phyloP scores from a whole-genome alignment of 2,113 vertebrate genomes.

The Corythaixoides concolor region DNA sequence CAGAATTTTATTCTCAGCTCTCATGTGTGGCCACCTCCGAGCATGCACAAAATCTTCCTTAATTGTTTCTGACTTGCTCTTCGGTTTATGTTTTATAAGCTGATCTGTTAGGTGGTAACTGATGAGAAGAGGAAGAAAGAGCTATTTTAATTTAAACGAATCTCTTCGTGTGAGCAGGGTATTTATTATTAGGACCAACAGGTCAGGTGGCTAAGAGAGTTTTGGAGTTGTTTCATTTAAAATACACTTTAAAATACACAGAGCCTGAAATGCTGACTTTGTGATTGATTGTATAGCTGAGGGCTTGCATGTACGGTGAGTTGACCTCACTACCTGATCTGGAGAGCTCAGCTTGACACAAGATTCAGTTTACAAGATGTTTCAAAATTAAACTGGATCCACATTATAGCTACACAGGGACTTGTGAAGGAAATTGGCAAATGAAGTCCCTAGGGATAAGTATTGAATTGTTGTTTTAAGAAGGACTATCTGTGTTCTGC shows the following conservation, averaged over 20 bases:
- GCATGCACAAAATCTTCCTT: background rate
- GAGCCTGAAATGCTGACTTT: background rate
- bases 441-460: background rate
- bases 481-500: background rate
- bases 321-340: background rate
- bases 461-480: slow-evolving; percentile 38
- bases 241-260: background rate
- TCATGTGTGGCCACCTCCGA: background rate
- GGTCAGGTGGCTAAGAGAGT: background rate
- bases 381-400: background rate
- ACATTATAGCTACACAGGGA: background rate
- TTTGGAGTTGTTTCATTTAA: slow-evolving; percentile 1
- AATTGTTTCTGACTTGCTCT: background rate
- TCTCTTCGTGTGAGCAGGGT: background rate
- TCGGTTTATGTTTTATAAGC: background rate
- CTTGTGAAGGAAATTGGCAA: background rate
- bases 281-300: background rate
- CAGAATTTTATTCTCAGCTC: background rate
- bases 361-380: background rate
- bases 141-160: background rate
- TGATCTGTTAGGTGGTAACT: background rate
- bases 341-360: background rate
- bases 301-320: background rate
- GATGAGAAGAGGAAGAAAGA: background rate
- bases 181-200: background rate